A percentile compares a stretch with the other conserved stretches of the same genome.
Conservation (phyloP, 2,797 vertebrate species). For the Cottoperca gobio region DNA sequence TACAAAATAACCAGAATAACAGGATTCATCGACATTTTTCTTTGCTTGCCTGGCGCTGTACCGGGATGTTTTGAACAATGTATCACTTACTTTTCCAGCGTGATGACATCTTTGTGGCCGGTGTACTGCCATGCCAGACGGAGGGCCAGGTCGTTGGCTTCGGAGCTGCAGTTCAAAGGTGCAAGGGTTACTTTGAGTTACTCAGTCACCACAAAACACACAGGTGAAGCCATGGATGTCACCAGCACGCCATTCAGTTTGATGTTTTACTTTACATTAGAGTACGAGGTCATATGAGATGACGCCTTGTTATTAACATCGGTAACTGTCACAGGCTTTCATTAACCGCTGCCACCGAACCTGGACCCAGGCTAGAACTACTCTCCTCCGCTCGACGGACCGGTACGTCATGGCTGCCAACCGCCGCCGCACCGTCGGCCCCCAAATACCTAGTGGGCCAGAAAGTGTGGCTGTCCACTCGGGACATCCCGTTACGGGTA, state of each 20-base stretch:
- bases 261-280: constrained; percentile 21
- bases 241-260: constrained; percentile 8
- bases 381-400: too few relatives aligned
- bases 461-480: too few relatives aligned
- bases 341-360: too few relatives aligned
- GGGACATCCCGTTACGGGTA: too few relatives aligned
- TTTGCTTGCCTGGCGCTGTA: not conserved
- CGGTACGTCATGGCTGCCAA: too few relatives aligned
- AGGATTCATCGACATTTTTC: too few relatives aligned
- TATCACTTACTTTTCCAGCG: constrained; percentile 93
- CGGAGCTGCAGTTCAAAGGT: constrained; percentile 87
- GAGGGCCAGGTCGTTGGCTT: constrained; percentile 98
- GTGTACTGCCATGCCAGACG: constrained; percentile 91
- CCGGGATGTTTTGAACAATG: not conserved
- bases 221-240: constrained; percentile 48
- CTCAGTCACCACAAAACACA: constrained; percentile 82
- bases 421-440: too few relatives aligned
- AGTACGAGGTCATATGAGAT: not conserved
- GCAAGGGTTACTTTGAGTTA: constrained; percentile 75
- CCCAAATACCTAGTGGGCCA: too few relatives aligned
- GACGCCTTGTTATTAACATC: not conserved
- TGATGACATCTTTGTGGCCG: constrained; percentile 93
- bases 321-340: too few relatives aligned
- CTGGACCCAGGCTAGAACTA: too few relatives aligned
- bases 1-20: too few relatives aligned